Evolutionary conservation across 1,140 invertebrate species (phyloP).

Genomic region (Dendroctonus valens): DNA sequence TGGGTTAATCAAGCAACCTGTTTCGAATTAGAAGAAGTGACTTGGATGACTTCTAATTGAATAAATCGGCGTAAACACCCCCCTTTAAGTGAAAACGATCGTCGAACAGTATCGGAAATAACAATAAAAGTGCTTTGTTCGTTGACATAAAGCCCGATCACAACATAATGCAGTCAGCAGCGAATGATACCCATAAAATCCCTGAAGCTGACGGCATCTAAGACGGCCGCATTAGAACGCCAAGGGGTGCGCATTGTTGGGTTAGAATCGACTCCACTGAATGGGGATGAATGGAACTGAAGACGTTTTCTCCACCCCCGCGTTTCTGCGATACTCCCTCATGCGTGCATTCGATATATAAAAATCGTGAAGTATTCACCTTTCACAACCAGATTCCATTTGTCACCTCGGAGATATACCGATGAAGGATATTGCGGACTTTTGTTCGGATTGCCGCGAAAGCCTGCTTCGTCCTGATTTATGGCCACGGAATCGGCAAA

Average conservation of each 20-base stretch:
- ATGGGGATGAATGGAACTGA: slow-evolving; percentile 29
- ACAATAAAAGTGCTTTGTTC: slow-evolving; percentile 20
- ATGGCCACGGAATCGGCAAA: slow-evolving; percentile 21
- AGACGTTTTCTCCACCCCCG: slow-evolving; percentile 35
- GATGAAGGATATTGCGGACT: slow-evolving; percentile 31
- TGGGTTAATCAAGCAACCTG: no score
- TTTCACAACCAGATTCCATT: slow-evolving; percentile 51
- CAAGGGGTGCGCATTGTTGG: slow-evolving; percentile 28
- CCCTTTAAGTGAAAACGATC: slow-evolving; percentile 2
- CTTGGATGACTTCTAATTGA: background rate
- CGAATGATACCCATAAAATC: slow-evolving; percentile 29
- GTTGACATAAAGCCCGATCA: slow-evolving; percentile 16
- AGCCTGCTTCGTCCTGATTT: slow-evolving; percentile 34
- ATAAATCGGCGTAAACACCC: background rate
- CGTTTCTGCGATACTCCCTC: slow-evolving; percentile 28
- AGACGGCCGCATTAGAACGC: slow-evolving; percentile 27
- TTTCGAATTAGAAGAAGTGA: no score
- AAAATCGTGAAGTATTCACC: slow-evolving; percentile 50
- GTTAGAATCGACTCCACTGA: slow-evolving; percentile 25
- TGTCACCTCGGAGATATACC: slow-evolving; percentile 42
- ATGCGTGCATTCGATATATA: slow-evolving; percentile 42
- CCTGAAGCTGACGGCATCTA: slow-evolving; percentile 28
- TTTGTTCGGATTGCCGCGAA: slow-evolving; percentile 25
- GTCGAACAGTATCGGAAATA: no score
- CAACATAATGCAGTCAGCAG: slow-evolving; percentile 21